Conservation (phyloP, 2,113 vertebrate genomes). For the Panthera uncia region DNA sequence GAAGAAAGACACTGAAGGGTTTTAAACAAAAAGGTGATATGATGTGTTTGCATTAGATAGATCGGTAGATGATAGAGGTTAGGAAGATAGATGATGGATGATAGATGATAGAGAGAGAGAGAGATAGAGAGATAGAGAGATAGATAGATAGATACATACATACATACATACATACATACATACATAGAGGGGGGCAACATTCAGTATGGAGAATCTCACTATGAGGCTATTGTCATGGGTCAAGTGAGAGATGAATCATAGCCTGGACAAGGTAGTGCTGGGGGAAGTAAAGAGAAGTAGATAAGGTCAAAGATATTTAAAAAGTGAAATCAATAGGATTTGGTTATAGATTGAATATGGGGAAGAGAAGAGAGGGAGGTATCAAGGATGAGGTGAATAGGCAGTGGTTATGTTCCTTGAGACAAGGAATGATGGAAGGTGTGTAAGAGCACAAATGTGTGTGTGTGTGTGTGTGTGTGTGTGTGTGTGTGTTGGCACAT, state of each 20-base stretch:
- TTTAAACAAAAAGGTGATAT: background rate
- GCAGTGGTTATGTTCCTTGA: background rate
- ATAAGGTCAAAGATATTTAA: background rate
- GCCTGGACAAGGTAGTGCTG: background rate
- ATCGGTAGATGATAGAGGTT: background rate
- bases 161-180: too few relatives aligned
- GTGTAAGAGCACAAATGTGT: too few relatives aligned
- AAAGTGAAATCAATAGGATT: background rate
- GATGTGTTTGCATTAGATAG: background rate
- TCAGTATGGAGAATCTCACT: background rate
- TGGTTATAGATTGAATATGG: background rate
- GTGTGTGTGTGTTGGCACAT: background rate
- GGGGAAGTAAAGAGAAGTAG: background rate
- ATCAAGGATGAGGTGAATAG: background rate
- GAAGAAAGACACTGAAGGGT: background rate
- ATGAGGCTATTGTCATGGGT: background rate
- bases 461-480: fast-evolving
- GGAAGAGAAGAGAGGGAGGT: background rate
- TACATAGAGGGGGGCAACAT: background rate
- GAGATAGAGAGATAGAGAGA: background rate
- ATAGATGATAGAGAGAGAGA: background rate
- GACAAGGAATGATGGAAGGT: background rate
- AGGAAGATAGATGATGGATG: background rate
- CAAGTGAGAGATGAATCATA: background rate
- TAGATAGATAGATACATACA: too few relatives aligned